Percentiles rank a stretch among this genome's conserved stretches.
These are phyloP conservation scores for Euborellia annulipes DNA, from an alignment of 1,140 invertebrate species.

Conservation along the genomic window DNA sequence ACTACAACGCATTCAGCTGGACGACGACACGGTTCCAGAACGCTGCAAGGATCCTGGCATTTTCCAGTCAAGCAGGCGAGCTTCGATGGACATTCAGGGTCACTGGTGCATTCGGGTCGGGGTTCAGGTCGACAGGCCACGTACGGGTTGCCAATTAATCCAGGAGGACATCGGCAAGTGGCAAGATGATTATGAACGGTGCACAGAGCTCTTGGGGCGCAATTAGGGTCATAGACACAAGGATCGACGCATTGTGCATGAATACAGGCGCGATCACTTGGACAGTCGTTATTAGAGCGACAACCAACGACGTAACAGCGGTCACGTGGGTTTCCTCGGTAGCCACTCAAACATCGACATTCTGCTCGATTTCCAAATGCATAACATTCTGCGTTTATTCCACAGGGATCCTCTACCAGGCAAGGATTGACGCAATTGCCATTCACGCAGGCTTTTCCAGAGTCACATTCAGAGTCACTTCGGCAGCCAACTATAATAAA, in stretches of 20 bases:
- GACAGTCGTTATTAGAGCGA: constrained; percentile 74
- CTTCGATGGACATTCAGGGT: constrained; percentile 62
- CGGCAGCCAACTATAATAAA: constrained; percentile 46
- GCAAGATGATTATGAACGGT: constrained; percentile 63
- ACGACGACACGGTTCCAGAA: constrained; percentile 57
- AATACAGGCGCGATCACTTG: constrained; percentile 63
- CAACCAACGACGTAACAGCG: constrained; percentile 71
- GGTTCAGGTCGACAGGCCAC: constrained; percentile 53
- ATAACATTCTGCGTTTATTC: constrained; percentile 67
- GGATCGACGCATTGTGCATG: constrained; percentile 76
- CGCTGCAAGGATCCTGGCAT: constrained; percentile 68
- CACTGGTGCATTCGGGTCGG: constrained; percentile 58
- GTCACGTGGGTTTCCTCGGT: constrained; percentile 60
- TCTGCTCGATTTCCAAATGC: constrained; percentile 53
- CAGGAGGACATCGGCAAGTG: constrained; percentile 59
- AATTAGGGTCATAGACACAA: constrained; percentile 61
- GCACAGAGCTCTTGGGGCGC: constrained; percentile 61
- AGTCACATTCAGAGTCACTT: constrained; percentile 60
- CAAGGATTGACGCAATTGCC: constrained; percentile 74
- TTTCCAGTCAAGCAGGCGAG: constrained; percentile 62
- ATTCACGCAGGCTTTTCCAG: constrained; percentile 64
- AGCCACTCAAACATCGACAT: constrained; percentile 65
- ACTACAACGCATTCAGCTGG: constrained; percentile 68
- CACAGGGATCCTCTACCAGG: constrained; percentile 59
- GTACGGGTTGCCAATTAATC: constrained; percentile 60